Evolutionary conservation across 2,113 vertebrate genomes (phyloP), one percentile per base, ranked within the genome.

Genomic region (Taurulus bubalis): DNA sequence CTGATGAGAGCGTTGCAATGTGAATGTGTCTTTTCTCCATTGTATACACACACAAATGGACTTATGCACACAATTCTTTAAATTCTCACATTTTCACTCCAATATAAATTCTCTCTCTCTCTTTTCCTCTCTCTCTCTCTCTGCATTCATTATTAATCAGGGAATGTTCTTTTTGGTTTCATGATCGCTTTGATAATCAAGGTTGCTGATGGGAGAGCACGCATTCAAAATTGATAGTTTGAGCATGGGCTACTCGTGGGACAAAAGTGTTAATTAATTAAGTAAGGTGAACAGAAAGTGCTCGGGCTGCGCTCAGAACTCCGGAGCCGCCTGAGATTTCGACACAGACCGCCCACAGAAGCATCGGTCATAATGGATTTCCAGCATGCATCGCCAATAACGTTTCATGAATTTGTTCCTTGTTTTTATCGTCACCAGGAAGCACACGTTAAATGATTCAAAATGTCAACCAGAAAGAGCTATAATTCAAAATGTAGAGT

Each of bases 101-200:
- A 53, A 26, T 56, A 56, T 11, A 56, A 24, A 5, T 56, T 26
- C 2, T n/a, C n/a, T n/a, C n/a, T n/a, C n/a, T n/a, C n/a, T n/a
- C n/a, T n/a, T n/a, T n/a, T n/a, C n/a, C n/a, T n/a, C n/a, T 65
- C 40, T 42, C 4, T 77, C 32, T 84, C 59, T 80, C 66, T 56
- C 38, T 0, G 30, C 84, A 86, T 87, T 87, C 80, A 85, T 91
- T 90, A 89, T 89, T 89, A 85, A 90, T 91, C 85, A 89, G 71
- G 85, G 30, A 85, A 82, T 58, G 59, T 79, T 88, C 80, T 72
- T 89, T 88, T 85, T 77, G 80, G 86, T 89, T 84, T 83, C 78
- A 83, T 82, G 75, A 86, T 87, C 63, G 30, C 92, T 89, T 90
- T 92, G 83, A 91, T 89, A 92, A 91, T 91, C 86, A 90, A 87